phyloP scores from a whole-genome alignment of 2,113 vertebrate species.

The Scopus umbretta region DNA sequence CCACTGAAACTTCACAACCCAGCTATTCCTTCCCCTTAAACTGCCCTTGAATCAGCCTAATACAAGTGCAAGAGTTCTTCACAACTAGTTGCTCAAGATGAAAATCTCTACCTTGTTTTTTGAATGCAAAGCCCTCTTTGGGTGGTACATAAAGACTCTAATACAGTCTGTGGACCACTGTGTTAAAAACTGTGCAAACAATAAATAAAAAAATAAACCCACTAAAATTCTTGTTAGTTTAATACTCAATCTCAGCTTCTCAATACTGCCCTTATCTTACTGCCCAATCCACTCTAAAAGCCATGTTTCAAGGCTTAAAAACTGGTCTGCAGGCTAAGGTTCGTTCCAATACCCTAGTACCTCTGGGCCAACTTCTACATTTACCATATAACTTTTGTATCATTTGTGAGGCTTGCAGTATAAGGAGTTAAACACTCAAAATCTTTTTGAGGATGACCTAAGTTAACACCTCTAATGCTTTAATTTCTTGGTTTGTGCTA shows the following conservation, averaged over 20 bases:
- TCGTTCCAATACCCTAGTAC: not conserved
- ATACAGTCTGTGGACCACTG: not conserved
- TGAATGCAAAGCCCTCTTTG: not conserved
- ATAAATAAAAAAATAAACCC: not conserved
- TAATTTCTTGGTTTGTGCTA: not conserved
- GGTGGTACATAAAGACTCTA: not conserved
- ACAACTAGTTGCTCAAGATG: not conserved
- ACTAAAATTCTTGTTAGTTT: not conserved
- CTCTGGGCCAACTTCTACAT: not conserved
- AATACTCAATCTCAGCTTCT: not conserved
- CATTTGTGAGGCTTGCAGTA: not conserved
- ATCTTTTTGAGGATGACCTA: not conserved
- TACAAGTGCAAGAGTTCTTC: not conserved
- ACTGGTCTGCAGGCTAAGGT: not conserved
- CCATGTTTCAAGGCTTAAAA: not conserved
- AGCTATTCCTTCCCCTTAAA: not conserved
- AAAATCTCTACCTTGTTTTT: not conserved
- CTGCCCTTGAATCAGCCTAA: not conserved
- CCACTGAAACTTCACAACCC: not conserved
- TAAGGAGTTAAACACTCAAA: not conserved
- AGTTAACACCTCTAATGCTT: not conserved
- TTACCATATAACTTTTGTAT: not conserved
- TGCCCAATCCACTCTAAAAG: not conserved
- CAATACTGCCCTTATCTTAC: rapidly evolving
- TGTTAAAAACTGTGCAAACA: not conserved